A percentile compares a stretch with the other conserved stretches of the same genome.
Evolutionary conservation across 2,888 invertebrate species (phyloP).

Genomic region (Sycophila texana): DNA sequence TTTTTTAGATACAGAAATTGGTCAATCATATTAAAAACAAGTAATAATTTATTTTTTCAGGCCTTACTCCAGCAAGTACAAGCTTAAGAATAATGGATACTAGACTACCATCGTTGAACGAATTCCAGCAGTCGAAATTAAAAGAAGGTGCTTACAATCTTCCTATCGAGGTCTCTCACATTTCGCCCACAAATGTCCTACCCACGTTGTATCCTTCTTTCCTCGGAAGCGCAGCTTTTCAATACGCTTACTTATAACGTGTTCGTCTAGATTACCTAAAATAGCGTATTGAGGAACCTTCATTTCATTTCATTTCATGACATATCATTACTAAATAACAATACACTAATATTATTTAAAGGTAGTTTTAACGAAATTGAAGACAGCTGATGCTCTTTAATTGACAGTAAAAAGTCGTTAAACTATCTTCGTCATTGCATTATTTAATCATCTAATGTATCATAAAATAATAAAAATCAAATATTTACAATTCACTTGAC

Average conservation of each 20-base stretch:
- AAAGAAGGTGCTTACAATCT: conserved; percentile 38
- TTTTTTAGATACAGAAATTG: no score
- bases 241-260: conserved; percentile 24
- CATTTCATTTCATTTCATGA: no score
- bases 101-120: conserved; percentile 37
- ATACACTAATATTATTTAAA: no score
- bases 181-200: conserved; percentile 18
- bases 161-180: conserved; percentile 43
- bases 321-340: no score
- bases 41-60: conserved; percentile 28
- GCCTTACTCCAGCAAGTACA: conserved; percentile 46
- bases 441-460: not conserved
- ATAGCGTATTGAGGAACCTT: no score
- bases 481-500: no score
- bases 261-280: no score
- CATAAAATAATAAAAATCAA: not conserved
- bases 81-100: conserved; percentile 41
- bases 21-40: no score
- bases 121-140: conserved; percentile 39
- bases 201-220: conserved; percentile 7
- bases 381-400: not conserved
- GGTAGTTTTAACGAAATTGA: no score
- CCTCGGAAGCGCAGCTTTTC: conserved; percentile 5
- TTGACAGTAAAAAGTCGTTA: no score
- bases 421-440: not conserved